Evolutionary conservation across 2,888 invertebrate genomes (phyloP).

Genomic region (Acanthosepion lycidas): DNA sequence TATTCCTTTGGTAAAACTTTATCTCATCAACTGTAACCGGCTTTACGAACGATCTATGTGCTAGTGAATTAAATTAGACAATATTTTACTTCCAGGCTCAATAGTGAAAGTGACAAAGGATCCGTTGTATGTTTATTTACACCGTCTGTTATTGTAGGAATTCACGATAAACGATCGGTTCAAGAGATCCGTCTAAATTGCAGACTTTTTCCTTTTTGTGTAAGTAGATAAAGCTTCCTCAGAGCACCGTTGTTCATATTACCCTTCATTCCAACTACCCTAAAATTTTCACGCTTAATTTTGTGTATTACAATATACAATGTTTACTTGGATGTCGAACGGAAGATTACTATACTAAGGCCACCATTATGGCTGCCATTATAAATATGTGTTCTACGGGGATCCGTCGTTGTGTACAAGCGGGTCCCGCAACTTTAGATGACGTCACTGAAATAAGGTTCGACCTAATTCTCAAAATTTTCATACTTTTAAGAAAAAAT

Average conservation of each 20-base stretch:
- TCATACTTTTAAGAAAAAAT: not conserved
- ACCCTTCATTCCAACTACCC: slow-evolving; percentile 48
- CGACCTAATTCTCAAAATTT: not conserved
- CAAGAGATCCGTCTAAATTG: slow-evolving; percentile 48
- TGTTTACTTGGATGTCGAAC: slow-evolving; percentile 41
- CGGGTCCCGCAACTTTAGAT: slow-evolving; percentile 56
- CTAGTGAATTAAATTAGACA: not conserved
- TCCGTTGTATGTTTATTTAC: slow-evolving; percentile 47
- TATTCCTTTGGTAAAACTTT: slow-evolving; percentile 34
- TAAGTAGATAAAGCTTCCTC: slow-evolving; percentile 43
- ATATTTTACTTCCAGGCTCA: slow-evolving; percentile 35
- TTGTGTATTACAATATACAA: slow-evolving; percentile 24
- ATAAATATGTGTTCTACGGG: slow-evolving; percentile 60
- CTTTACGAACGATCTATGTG: not conserved
- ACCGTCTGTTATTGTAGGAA: slow-evolving; percentile 40
- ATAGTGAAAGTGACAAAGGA: slow-evolving; percentile 46
- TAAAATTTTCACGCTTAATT: slow-evolving; percentile 4
- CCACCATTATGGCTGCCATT: slow-evolving; percentile 60
- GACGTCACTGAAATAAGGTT: slow-evolving; percentile 57
- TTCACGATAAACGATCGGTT: slow-evolving; percentile 38
- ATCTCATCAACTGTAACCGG: not conserved
- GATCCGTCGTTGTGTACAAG: slow-evolving; percentile 59
- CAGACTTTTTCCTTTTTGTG: slow-evolving; percentile 44
- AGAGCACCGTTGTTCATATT: slow-evolving; percentile 43
- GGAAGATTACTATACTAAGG: slow-evolving; percentile 34